Conservation (phyloP, 2,113 vertebrate genomes). For the Eidolon helvum region DNA sequence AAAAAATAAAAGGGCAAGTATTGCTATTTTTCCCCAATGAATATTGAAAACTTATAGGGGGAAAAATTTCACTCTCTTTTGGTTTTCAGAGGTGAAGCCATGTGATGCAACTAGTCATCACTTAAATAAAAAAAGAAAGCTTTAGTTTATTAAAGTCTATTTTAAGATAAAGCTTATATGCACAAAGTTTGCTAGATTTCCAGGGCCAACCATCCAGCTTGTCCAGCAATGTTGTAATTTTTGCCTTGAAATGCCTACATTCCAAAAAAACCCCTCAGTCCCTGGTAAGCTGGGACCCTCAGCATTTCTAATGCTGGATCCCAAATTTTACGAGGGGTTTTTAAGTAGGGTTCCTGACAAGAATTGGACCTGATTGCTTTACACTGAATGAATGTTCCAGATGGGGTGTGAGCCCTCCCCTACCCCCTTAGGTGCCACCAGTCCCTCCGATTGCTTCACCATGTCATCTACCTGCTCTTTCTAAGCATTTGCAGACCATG, state of each 20-base stretch:
- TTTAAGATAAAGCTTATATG: neutral
- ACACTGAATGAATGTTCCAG: neutral
- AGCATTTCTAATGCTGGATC: too few species aligned
- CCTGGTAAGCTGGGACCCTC: neutral
- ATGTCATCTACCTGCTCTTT: neutral
- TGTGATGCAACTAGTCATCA: neutral
- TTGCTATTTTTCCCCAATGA: neutral
- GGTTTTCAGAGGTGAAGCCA: neutral
- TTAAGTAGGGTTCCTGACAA: too few species aligned
- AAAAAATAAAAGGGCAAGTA: neutral
- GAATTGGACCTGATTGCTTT: neutral
- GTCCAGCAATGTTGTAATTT: neutral
- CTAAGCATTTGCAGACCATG: neutral
- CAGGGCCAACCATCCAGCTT: neutral
- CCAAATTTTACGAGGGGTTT: neutral
- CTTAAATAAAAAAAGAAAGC: neutral
- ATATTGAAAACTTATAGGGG: neutral
- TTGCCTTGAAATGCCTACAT: neutral
- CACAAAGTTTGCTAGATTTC: neutral
- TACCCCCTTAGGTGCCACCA: fast-evolving
- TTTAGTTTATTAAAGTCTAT: neutral
- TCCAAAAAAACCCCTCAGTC: neutral
- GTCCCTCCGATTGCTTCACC: neutral
- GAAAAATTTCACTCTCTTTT: neutral
- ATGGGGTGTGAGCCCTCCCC: fast-evolving